Evolutionary conservation across 37 sponge, comb jelly and placozoan species (phyloP).

Genomic region (Halisarca cf. caerulea): DNA sequence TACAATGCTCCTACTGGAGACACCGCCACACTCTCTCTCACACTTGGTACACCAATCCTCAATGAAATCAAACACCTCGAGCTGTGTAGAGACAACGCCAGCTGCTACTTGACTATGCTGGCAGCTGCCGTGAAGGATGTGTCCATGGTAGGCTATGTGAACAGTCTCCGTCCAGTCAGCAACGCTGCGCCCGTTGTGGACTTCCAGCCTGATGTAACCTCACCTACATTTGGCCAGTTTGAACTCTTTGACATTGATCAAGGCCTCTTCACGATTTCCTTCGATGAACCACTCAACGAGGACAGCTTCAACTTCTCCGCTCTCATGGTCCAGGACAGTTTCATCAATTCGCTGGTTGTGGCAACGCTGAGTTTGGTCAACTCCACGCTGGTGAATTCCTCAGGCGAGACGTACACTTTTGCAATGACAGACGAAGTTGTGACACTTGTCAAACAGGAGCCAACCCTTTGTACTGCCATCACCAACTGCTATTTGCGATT

Average conservation of each 20-base stretch:
- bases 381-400: slow-evolving; percentile 44
- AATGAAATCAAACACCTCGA: slow-evolving; percentile 57
- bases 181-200: slow-evolving; percentile 50
- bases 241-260: slow-evolving; percentile 54
- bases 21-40: slow-evolving; percentile 44
- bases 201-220: slow-evolving; percentile 54
- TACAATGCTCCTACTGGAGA: slow-evolving; percentile 17
- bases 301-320: slow-evolving; percentile 58
- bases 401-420: slow-evolving; percentile 47
- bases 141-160: slow-evolving; percentile 25
- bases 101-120: slow-evolving; percentile 67
- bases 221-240: slow-evolving; percentile 34
- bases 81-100: slow-evolving; percentile 33
- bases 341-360: neutral
- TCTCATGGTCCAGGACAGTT: slow-evolving; percentile 50
- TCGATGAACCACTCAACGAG: slow-evolving; percentile 73
- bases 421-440: slow-evolving; percentile 48
- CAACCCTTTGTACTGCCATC: slow-evolving; percentile 46
- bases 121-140: slow-evolving; percentile 68
- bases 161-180: slow-evolving; percentile 21
- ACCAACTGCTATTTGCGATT: slow-evolving; percentile 64
- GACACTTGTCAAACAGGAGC: slow-evolving; percentile 54
- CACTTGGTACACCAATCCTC: slow-evolving; percentile 44
- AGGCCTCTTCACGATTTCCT: slow-evolving; percentile 54
- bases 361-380: slow-evolving; percentile 16